These are phyloP conservation scores for Sphenopsis melanotis DNA, from an alignment of 2,797 vertebrate genomes.

Conservation along the genomic window DNA sequence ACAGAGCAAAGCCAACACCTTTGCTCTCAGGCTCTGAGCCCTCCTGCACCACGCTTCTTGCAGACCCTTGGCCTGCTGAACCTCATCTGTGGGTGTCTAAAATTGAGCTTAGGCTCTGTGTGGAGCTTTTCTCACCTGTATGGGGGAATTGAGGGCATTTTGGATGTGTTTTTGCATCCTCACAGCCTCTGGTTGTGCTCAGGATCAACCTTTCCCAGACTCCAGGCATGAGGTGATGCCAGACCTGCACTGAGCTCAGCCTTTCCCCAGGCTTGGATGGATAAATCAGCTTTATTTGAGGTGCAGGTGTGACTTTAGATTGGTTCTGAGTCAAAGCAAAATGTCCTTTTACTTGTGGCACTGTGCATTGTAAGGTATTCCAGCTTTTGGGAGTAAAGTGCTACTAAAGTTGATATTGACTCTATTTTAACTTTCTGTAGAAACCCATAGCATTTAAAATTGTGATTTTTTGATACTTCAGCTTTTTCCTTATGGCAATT, in stretches of 20 bases:
- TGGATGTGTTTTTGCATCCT: neutral
- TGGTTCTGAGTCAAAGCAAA: neutral
- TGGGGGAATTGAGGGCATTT: neutral
- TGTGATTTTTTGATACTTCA: neutral
- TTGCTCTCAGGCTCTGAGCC: neutral
- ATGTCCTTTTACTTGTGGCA: neutral
- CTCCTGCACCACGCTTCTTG: neutral
- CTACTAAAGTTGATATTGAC: neutral
- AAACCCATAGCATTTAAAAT: neutral
- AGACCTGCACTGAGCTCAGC: neutral
- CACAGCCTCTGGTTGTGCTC: neutral
- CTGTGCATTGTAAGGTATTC: neutral
- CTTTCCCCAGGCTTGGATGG: neutral
- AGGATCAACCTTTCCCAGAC: neutral
- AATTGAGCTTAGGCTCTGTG: neutral
- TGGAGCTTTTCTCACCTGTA: accelerated
- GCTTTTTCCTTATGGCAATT: neutral
- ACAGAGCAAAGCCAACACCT: neutral
- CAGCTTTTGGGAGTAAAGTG: neutral
- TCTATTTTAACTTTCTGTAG: neutral
- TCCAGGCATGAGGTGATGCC: neutral
- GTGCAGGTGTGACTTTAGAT: neutral
- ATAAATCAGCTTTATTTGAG: neutral
- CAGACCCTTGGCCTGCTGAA: neutral
- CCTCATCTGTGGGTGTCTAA: neutral